phyloP scores from a whole-genome alignment of 2,797 vertebrate species.

The Helostoma temminkii region DNA sequence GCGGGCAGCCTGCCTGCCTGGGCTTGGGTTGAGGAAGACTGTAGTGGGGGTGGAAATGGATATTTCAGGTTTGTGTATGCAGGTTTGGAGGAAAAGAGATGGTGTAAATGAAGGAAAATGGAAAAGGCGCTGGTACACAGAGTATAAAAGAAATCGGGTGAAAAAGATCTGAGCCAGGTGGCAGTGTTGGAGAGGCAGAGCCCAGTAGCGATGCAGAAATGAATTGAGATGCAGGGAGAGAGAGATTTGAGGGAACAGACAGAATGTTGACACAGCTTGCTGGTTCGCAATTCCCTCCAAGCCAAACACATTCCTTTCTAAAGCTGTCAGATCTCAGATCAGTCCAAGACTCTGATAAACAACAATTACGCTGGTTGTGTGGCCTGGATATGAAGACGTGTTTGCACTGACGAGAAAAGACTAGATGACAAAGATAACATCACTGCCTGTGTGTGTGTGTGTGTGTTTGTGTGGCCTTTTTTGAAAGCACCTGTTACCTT shows the following conservation, averaged over 20 bases:
- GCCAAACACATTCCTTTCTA: constrained; percentile 78
- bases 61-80: constrained; percentile 31
- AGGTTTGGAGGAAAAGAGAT: constrained; percentile 41
- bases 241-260: constrained; percentile 62
- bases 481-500: constrained; percentile 36
- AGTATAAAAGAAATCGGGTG: constrained; percentile 26
- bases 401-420: constrained; percentile 46
- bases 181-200: constrained; percentile 34
- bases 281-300: constrained; percentile 67
- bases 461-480: constrained; percentile 22
- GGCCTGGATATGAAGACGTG: constrained; percentile 50
- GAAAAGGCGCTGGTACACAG: constrained; percentile 14
- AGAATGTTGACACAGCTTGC: constrained; percentile 81
- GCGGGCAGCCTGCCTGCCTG: constrained; percentile 73
- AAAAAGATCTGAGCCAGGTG: constrained; percentile 44
- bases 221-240: constrained; percentile 35
- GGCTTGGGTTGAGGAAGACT: constrained; percentile 53
- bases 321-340: constrained; percentile 75
- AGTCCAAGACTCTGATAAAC: constrained; percentile 69
- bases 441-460: not conserved
- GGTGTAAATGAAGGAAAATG: constrained; percentile 52
- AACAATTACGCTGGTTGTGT: constrained; percentile 52
- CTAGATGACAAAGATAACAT: constrained; percentile 30
- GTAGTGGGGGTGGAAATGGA: constrained; percentile 43
- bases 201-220: constrained; percentile 30